These are phyloP conservation scores for Mizuhopecten yessoensis DNA, from an alignment of 1,140 invertebrate genomes.

Conservation along the genomic window DNA sequence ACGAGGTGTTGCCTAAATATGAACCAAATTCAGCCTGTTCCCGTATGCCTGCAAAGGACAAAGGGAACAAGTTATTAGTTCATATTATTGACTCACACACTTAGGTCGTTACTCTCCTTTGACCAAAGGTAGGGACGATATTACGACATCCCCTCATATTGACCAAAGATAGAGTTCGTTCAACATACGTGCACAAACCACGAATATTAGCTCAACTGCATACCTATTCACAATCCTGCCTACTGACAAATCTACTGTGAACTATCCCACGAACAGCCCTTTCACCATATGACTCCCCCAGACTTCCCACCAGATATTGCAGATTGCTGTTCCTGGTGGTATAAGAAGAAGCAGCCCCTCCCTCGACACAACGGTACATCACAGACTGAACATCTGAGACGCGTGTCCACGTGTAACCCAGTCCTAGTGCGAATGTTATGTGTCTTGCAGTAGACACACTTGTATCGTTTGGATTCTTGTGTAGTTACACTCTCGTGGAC, in stretches of 20 bases:
- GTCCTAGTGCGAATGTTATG: background rate
- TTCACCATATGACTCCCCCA: too few species aligned
- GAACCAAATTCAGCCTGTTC: background rate
- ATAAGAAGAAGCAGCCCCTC: background rate
- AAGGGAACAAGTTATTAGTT: conserved; percentile 30
- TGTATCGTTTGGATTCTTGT: background rate
- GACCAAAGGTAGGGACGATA: background rate
- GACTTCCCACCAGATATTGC: background rate
- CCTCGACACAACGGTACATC: background rate
- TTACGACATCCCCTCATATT: too few species aligned
- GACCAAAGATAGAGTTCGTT: too few species aligned
- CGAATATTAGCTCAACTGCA: too few species aligned
- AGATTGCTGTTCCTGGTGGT: background rate
- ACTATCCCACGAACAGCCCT: too few species aligned
- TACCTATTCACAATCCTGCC: too few species aligned
- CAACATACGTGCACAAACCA: too few species aligned
- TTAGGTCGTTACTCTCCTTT: background rate
- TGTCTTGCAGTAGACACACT: conserved; percentile 25
- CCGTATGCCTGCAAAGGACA: conserved; percentile 21
- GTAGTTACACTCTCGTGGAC: conserved; percentile 21
- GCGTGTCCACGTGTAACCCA: background rate
- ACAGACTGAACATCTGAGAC: background rate
- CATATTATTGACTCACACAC: background rate
- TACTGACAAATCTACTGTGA: too few species aligned
- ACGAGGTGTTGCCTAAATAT: background rate